Base-by-base conservation (phyloP, 2,113 vertebrate genomes). In the Sigmodon hispidus region DNA sequence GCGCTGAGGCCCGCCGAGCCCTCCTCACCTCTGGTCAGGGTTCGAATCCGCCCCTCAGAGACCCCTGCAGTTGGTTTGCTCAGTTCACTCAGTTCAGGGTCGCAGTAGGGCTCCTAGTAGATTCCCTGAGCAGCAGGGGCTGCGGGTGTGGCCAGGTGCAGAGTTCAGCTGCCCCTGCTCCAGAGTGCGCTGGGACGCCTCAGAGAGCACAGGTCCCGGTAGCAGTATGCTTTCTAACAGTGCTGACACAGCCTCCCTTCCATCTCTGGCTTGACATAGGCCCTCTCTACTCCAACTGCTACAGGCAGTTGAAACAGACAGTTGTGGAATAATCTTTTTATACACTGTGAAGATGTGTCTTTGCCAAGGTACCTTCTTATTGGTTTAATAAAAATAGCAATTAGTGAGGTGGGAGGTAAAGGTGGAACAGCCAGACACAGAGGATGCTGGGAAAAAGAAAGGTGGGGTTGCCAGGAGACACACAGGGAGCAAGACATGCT, bases 211-310 rank as follows among this genome's bases (percentile, higher is more conserved):
- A n/a, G n/a, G n/a, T n/a, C n/a, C n/a, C n/a, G n/a, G n/a, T n/a
- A n/a, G n/a, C n/a, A 15, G 16, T 45, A 72, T 31, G 26, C 59
- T 59, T 59, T 40, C 45, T 57, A n/a, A 73, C 67, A 26, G n/a
- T n/a, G 55, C 15, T 10, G 45, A 11, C 5, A 21, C 24, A 19
- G 22, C 29, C 9, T 22, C 59, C 59, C 0, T 1, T 29, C 4
- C 5, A 0, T 2, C 67, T 31, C 83, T 40, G 70, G 40, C 55
- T 31, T 43, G 36, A 22, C 31, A 11, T 17, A 8, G 43, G 29
- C 19, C 34, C 19, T 16, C 48, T 69, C 45, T 17, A 43, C 17
- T 79, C 29, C n/a, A 15, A 0, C 17, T 0, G 1, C 2, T n/a
- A 19, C 5, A 16, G 2, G 19, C 72, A 4, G 55, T 8, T 0